Conservation (phyloP, 1,140 invertebrate species). For the Drusus annulatus region DNA sequence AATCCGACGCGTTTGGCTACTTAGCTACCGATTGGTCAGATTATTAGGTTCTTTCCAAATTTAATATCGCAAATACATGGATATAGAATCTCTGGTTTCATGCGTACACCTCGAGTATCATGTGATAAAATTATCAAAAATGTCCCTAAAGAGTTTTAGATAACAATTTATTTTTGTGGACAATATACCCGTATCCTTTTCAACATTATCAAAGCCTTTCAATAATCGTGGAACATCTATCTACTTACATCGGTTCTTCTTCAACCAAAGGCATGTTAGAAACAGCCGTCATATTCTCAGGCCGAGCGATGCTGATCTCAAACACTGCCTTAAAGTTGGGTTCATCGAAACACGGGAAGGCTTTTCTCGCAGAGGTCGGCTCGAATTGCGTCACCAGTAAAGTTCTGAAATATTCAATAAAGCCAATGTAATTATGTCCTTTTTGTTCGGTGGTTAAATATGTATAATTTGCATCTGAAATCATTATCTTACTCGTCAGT, state of each 20-base stretch:
- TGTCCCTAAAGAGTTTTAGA: too few species aligned
- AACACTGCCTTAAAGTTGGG: slow-evolving; percentile 85
- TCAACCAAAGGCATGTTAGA: slow-evolving; percentile 75
- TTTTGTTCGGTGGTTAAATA: background rate
- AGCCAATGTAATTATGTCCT: background rate
- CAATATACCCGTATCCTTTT: too few species aligned
- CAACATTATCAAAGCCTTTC: too few species aligned
- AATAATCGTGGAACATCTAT: too few species aligned
- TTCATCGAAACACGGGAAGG: slow-evolving; percentile 85
- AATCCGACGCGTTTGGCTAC: too few species aligned
- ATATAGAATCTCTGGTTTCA: too few species aligned
- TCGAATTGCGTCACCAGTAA: slow-evolving; percentile 80
- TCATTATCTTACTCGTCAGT: slow-evolving; percentile 62
- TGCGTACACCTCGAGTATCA: too few species aligned
- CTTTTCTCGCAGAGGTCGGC: slow-evolving; percentile 77
- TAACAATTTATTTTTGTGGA: too few species aligned
- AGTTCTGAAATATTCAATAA: slow-evolving; percentile 67
- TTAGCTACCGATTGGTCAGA: too few species aligned
- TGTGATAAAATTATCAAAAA: too few species aligned
- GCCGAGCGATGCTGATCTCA: slow-evolving; percentile 75
- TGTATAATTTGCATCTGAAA: background rate
- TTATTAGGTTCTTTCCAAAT: too few species aligned
- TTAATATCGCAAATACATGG: too few species aligned
- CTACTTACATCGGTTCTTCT: slow-evolving; percentile 66
- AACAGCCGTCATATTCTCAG: slow-evolving; percentile 70